Evolutionary conservation across 2,888 invertebrate species (phyloP), one percentile per base, ranked within the genome.

Genomic region (Eristalinus sepulchralis): DNA sequence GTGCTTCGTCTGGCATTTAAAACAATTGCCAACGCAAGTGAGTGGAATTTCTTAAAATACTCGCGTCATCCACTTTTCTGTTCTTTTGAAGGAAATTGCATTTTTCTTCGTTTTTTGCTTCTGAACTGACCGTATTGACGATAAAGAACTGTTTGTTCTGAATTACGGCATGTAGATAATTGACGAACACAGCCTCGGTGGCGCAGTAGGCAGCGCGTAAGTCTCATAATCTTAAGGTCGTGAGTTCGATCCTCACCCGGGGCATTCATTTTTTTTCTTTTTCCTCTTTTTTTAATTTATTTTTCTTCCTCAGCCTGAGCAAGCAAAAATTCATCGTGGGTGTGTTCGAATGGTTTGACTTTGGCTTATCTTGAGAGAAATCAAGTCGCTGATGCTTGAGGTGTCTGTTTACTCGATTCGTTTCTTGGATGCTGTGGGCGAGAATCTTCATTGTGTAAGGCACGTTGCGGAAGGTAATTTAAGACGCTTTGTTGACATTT

Each of bases 221-320:
- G 85, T 88, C 88, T 88, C 85, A 88, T 88, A 88, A 88, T 88
- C 88, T 88, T 88, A 88, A 88, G 88, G 88, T 85, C 88, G 88
- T 66, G 78, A 64, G 53, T 90, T 89, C 83, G 83, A 89, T 84
- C 89, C 88, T 88, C 88, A 89, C 89, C 88, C 90, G 90, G 90
- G 89, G 90, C 90, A 90, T 27, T 77, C 0, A 0, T 11, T 88
- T 89, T 90, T 89, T 81, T 17, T 2, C 89, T 89, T 79, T 17
- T 2, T 39, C 8, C 24, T 60, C 53, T 36, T 59, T 66, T n/a
- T 0, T 33, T 63, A 34, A 8, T 47, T 31, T 31, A 5, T 31
- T 31, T 39, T 39, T 39, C 5, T n/a, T n/a, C 4, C 13, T n/a
- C n/a, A 6, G n/a, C 13, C n/a, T 39, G 36, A n/a, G 36, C 36